These are phyloP conservation scores for Podocnemis expansa DNA, from an alignment of 2,113 vertebrate species.

Conservation along the genomic window DNA sequence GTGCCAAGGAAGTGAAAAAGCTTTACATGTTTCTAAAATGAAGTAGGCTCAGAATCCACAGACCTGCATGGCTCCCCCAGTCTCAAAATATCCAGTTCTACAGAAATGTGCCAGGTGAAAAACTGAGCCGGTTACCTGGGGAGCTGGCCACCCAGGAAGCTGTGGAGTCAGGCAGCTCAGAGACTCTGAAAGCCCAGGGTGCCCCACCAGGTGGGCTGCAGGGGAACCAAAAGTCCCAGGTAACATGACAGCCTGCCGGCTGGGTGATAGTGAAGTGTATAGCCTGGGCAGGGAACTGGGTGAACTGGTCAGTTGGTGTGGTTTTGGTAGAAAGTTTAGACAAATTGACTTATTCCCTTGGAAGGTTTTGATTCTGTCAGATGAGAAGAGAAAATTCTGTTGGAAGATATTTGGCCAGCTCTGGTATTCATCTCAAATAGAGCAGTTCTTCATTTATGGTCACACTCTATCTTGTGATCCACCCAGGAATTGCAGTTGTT, in stretches of 20 bases:
- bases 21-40: neutral
- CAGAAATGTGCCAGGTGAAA: neutral
- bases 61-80: neutral
- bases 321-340: no score
- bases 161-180: neutral
- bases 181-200: neutral
- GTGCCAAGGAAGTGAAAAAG: neutral
- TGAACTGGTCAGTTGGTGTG: neutral
- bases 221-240: no score
- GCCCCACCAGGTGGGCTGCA: neutral
- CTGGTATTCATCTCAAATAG: neutral
- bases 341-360: neutral
- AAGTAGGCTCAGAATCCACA: neutral
- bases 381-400: no score
- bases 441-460: neutral
- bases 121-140: neutral
- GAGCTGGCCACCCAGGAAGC: neutral
- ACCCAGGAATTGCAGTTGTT: no score
- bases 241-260: no score
- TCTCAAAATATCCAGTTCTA: neutral
- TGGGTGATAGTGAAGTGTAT: neutral
- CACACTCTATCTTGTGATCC: neutral
- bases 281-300: neutral
- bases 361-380: no score
- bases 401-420: neutral